These are phyloP conservation scores for Syrista parreyssii DNA, from an alignment of 2,888 invertebrate genomes.

Conservation along the genomic window DNA sequence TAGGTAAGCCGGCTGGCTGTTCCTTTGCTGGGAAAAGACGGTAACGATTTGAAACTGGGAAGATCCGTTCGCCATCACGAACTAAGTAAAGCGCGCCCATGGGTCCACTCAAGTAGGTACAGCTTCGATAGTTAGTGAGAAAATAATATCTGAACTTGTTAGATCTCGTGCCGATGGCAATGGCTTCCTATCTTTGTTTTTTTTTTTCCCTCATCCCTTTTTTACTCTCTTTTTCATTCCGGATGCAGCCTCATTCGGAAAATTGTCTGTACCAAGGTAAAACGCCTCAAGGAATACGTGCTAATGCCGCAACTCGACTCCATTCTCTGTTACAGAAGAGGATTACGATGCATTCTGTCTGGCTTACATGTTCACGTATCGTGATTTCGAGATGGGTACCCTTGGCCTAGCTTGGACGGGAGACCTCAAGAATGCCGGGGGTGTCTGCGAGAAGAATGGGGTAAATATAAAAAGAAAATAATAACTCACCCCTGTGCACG, in stretches of 20 bases:
- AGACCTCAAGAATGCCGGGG: conserved; percentile 95
- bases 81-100: background rate
- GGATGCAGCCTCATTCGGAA: background rate
- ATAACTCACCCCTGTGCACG: background rate
- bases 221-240: background rate
- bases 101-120: background rate
- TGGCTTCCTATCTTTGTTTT: background rate
- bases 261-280: background rate
- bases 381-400: conserved; percentile 96
- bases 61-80: background rate
- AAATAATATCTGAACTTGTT: background rate
- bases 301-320: background rate
- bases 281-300: background rate
- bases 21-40: background rate
- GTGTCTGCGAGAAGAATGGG: conserved; percentile 97
- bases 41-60: background rate
- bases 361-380: conserved; percentile 98
- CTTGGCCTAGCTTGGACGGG: conserved; percentile 98
- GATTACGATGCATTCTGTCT: conserved; percentile 98
- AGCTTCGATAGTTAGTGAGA: background rate
- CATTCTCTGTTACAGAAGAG: conserved; percentile 77
- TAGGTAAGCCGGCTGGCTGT: background rate
- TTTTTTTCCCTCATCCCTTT: background rate
- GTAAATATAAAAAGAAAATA: conserved; percentile 69
- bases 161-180: background rate